These are phyloP conservation scores for Odocoileus virginianus DNA, from an alignment of 2,113 vertebrate genomes.

Conservation along the genomic window DNA sequence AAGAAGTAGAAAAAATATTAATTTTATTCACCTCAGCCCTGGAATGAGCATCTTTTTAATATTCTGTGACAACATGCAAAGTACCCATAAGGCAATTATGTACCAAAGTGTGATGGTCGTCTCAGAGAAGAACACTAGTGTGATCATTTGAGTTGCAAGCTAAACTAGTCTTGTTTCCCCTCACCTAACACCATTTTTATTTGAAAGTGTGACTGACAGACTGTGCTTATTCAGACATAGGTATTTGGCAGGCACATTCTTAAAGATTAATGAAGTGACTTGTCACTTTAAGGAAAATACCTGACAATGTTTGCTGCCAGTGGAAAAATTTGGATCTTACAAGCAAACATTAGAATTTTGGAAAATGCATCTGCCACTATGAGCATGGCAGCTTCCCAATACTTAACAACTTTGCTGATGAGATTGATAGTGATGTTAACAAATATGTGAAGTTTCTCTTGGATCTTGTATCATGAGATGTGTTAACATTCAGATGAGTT, in stretches of 20 bases:
- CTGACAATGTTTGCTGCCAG: not conserved
- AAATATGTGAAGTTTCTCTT: not conserved
- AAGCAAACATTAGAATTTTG: not conserved
- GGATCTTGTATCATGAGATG: not conserved
- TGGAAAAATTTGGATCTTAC: not conserved
- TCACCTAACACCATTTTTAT: not conserved
- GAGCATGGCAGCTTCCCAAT: not conserved
- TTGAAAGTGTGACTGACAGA: not conserved
- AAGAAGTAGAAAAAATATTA: not conserved
- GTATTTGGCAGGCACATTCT: not conserved
- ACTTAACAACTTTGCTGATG: not conserved
- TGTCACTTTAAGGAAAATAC: not conserved
- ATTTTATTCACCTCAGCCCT: not conserved
- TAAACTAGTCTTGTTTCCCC: not conserved
- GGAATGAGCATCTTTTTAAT: not conserved
- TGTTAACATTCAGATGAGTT: not conserved
- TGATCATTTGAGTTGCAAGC: not conserved
- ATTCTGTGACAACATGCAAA: not conserved
- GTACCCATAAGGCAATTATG: not conserved
- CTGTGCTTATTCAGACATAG: not conserved
- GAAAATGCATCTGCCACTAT: not conserved
- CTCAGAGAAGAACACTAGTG: not conserved
- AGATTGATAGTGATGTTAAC: not conserved
- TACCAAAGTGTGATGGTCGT: not conserved
- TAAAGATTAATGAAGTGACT: not conserved